These are phyloP conservation scores for Zosterops hypoxanthus DNA, from an alignment of 2,113 vertebrate genomes.

Conservation along the genomic window DNA sequence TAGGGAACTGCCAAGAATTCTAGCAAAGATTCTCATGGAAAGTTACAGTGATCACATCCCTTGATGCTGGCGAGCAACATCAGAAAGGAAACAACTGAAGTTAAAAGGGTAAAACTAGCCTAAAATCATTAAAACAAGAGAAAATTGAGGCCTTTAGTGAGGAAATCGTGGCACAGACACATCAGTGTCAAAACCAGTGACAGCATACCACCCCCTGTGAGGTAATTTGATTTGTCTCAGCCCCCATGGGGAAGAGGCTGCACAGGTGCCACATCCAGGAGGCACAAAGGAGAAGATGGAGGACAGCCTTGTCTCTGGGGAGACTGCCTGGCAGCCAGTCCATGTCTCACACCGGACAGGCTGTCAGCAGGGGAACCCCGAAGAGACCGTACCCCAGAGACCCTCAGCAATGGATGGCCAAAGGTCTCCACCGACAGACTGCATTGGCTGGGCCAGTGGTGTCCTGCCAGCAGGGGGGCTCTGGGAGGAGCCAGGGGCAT, in stretches of 20 bases:
- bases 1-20: background rate
- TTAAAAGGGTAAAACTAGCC: background rate
- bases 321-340: background rate
- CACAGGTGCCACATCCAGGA: background rate
- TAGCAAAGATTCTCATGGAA: background rate
- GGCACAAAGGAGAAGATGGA: background rate
- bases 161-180: background rate
- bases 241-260: too few species aligned
- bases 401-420: background rate
- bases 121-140: background rate
- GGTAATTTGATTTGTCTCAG: background rate
- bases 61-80: background rate
- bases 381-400: background rate
- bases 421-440: background rate
- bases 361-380: background rate
- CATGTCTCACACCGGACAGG: background rate
- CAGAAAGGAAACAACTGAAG: background rate
- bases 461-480: background rate
- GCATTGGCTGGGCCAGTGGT: background rate
- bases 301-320: background rate
- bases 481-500: background rate
- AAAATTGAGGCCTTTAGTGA: background rate
- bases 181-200: background rate
- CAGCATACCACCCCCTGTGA: background rate
- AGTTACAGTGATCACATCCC: background rate